Evolutionary conservation across 1,140 invertebrate species (phyloP).

Genomic region (Sminthurinus signatus): DNA sequence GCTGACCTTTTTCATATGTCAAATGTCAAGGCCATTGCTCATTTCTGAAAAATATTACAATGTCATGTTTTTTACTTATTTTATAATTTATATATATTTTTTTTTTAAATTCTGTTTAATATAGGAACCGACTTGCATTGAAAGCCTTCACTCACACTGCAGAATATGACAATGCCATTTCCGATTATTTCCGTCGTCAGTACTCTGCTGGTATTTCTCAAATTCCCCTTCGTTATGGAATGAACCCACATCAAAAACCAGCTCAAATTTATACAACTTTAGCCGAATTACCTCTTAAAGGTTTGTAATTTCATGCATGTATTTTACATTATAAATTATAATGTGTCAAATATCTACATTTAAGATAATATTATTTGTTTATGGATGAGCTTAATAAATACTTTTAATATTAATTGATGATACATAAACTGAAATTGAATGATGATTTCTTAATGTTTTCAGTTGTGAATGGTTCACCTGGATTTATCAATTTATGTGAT

Average conservation of each 20-base stretch:
- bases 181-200: conserved; percentile 90
- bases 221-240: conserved; percentile 84
- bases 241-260: conserved; percentile 97
- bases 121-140: conserved; percentile 65
- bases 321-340: too few species aligned
- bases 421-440: neutral
- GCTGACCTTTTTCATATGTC: too few species aligned
- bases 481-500: conserved; percentile 96
- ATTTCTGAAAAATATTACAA: too few species aligned
- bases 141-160: conserved; percentile 96
- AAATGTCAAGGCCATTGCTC: too few species aligned
- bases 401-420: neutral
- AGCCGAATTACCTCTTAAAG: conserved; percentile 72
- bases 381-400: neutral
- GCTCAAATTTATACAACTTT: conserved; percentile 84
- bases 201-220: conserved; percentile 77
- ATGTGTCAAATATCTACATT: too few species aligned
- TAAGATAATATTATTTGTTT: too few species aligned
- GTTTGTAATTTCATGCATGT: conserved; percentile 49
- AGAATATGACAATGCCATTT: conserved; percentile 87
- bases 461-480: conserved; percentile 90
- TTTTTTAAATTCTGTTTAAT: conserved; percentile 40
- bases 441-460: conserved; percentile 52
- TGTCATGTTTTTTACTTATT: too few species aligned
- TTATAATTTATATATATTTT: too few species aligned